Evolutionary conservation across 1,140 invertebrate species (phyloP).

Genomic region (Monochamus saltuarius): DNA sequence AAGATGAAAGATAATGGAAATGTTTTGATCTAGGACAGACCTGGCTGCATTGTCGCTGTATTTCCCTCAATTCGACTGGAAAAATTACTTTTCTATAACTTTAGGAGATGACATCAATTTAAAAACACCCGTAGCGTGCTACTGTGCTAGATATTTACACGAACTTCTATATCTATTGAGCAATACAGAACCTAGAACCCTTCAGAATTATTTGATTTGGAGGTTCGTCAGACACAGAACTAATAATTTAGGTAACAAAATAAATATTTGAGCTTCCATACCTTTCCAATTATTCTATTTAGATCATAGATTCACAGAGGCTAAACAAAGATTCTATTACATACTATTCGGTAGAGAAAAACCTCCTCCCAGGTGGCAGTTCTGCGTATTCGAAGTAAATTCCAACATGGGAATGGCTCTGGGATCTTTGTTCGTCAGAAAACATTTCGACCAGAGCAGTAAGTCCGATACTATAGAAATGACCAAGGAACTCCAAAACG

Average conservation of each 20-base stretch:
- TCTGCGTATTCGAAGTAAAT: conserved; percentile 79
- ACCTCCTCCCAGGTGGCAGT: conserved; percentile 77
- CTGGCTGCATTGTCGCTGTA: conserved; percentile 65
- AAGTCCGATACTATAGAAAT: conserved; percentile 81
- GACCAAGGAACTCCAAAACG: conserved; percentile 78
- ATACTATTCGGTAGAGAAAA: conserved; percentile 72
- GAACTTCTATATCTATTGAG: conserved; percentile 54
- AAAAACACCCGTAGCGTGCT: conserved; percentile 71
- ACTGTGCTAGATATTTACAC: conserved; percentile 68
- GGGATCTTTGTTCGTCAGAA: conserved; percentile 82
- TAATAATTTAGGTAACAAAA: conserved; percentile 72
- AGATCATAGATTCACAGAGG: conserved; percentile 63
- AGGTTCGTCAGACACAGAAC: conserved; percentile 82
- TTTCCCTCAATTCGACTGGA: conserved; percentile 80
- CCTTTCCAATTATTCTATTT: conserved; percentile 3
- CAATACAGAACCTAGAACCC: conserved; percentile 53
- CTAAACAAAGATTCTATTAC: conserved; percentile 70
- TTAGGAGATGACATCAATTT: conserved; percentile 54
- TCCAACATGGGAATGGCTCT: conserved; percentile 82
- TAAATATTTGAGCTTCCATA: not conserved
- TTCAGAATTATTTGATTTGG: conserved; percentile 84
- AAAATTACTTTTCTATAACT: conserved; percentile 69
- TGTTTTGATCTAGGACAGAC: conserved; percentile 59
- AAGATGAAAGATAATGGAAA: no score
- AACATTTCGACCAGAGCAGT: conserved; percentile 82